Conservation (phyloP, 2,797 vertebrate species). For the Dendrocincla tyrannina region DNA sequence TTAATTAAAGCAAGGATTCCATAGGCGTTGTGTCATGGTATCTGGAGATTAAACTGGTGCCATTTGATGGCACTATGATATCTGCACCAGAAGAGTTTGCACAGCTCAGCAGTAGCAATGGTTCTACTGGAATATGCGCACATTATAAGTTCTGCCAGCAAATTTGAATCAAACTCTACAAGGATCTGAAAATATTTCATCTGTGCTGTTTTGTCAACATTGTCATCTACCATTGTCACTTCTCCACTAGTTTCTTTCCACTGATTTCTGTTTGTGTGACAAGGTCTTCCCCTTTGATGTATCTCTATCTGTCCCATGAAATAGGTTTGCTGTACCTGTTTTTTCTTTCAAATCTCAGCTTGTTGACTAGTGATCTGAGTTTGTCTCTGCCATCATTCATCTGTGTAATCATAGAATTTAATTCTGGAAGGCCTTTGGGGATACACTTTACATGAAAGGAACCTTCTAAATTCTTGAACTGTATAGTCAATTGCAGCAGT, state of each 20-base stretch:
- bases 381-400: background rate
- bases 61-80: background rate
- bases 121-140: background rate
- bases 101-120: background rate
- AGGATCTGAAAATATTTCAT: background rate
- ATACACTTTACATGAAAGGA: background rate
- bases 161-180: background rate
- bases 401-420: background rate
- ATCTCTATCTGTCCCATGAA: background rate
- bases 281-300: background rate
- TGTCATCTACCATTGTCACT: background rate
- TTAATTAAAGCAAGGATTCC: background rate
- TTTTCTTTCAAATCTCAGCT: background rate
- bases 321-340: background rate
- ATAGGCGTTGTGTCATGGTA: background rate
- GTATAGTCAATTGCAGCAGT: background rate
- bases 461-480: background rate
- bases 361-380: background rate
- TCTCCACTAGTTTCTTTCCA: background rate
- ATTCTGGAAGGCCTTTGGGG: background rate
- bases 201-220: background rate
- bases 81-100: background rate
- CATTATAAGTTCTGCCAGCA: background rate
- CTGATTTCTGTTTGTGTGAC: background rate
- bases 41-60: background rate